Evolutionary conservation across 2,888 invertebrate genomes (phyloP).

Genomic region (Lucinisca nassula): DNA sequence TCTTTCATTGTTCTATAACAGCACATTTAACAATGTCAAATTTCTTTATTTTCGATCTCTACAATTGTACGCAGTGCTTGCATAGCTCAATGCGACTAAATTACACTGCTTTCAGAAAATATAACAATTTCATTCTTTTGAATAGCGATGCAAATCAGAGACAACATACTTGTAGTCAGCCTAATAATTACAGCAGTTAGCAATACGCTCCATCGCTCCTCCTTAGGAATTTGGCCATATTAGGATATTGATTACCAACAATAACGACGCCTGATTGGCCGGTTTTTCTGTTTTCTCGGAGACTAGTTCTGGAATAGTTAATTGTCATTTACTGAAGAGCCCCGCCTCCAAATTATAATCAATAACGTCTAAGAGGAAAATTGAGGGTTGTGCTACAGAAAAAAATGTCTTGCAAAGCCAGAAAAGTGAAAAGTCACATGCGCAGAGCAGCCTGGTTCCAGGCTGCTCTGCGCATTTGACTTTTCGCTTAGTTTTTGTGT

Average conservation of each 20-base stretch:
- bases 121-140: too few species aligned
- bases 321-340: not conserved
- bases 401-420: not conserved
- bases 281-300: not conserved
- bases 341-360: not conserved
- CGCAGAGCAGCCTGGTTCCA: not conserved
- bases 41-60: too few species aligned
- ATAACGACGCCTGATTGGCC: not conserved
- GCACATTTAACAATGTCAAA: too few species aligned
- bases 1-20: too few species aligned
- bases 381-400: not conserved
- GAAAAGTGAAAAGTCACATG: not conserved
- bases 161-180: too few species aligned
- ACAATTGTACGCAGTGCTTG: too few species aligned
- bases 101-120: too few species aligned
- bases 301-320: not conserved
- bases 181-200: not conserved
- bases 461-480: not conserved
- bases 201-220: not conserved
- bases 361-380: not conserved
- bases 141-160: too few species aligned
- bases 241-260: not conserved
- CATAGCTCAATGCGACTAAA: too few species aligned
- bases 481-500: not conserved
- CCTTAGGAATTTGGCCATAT: not conserved